Evolutionary conservation across 1,140 invertebrate species (phyloP), one percentile per base, ranked within the genome.

Genomic region (Drosophila kepulauana): DNA sequence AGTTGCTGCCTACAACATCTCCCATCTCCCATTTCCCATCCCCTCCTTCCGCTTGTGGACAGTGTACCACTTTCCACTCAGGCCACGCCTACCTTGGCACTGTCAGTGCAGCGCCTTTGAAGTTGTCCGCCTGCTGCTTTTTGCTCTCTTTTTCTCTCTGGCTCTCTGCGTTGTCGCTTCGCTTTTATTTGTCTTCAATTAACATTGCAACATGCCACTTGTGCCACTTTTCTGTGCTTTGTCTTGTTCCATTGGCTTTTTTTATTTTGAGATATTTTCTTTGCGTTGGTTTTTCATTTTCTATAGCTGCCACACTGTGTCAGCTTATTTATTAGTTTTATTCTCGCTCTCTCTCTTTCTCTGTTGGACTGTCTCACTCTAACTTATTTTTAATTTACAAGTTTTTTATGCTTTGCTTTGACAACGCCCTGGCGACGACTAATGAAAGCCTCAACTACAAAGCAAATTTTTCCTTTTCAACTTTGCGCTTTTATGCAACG

Each of bases 131-230:
- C 35, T 70, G 43, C 52, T 57, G 52, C 46, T 61, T 51, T 61
- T 49, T 73, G 49, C 1, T 65, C 51, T 57, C 11, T 51, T 20
- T 41, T 45, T 54, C 35, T 52, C 38, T 43, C 6, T 25, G 10
- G n/a, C 33, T 41, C 38, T 41, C n/a, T 8, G 11, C n/a, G 10
- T 38, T 64, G 43, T 30, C 16, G 41, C 63, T 67, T 57, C 49
- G 64, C 70, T 78, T 68, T 67, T 78, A 78, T 78, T 78, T 78
- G 72, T 75, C 71, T 78, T 78, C 75, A 78, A 78, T 78, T 78
- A 78, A 78, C 75, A 78, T 75, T 78, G 75, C 75, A 78, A 78
- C 75, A 75, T 78, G 75, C 63, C 71, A 78, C 75, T 78, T 75
- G 75, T 78, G 65, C 63, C 71, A 75, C 54, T 76, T 71, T 66